A percentile compares a stretch with the other conserved stretches of the same genome.
These are phyloP conservation scores for Tachystola acroxantha DNA, from an alignment of 2,888 invertebrate species.

Conservation along the genomic window DNA sequence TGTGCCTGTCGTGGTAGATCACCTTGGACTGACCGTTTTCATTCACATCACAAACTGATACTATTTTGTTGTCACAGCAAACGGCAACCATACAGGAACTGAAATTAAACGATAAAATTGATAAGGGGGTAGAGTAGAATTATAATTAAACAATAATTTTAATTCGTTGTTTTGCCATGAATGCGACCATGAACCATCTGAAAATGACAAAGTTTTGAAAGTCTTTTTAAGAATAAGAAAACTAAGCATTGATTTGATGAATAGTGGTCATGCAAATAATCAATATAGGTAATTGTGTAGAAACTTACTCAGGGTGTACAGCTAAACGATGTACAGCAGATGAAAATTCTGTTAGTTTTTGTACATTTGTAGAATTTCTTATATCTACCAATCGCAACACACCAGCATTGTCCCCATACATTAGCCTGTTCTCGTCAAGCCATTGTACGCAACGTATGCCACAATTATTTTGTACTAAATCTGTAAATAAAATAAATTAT, in stretches of 20 bases:
- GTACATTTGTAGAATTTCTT: conserved; percentile 35
- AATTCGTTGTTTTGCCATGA: too few species aligned
- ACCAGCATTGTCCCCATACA: conserved; percentile 69
- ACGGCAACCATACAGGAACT: conserved; percentile 55
- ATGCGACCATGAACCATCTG: too few species aligned
- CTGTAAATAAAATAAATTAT: conserved; percentile 34
- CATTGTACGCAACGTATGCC: conserved; percentile 60
- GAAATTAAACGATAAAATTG: conserved; percentile 19
- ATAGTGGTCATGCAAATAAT: too few species aligned
- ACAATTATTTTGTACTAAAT: conserved; percentile 51
- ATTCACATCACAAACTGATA: conserved; percentile 49
- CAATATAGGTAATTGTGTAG: too few species aligned
- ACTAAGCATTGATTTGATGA: too few species aligned
- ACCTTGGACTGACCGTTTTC: conserved; percentile 30
- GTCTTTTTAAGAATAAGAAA: too few species aligned
- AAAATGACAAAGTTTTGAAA: too few species aligned
- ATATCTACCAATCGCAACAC: conserved; percentile 46
- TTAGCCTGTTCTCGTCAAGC: conserved; percentile 52
- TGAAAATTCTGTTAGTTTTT: conserved; percentile 47
- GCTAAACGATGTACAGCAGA: conserved; percentile 55
- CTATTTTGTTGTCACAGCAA: conserved; percentile 65
- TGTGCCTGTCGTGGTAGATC: conserved; percentile 48
- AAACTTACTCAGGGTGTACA: conserved; percentile 51
- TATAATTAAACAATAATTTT: neutral
- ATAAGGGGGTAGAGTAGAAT: neutral